These are phyloP conservation scores for Dendroctonus valens DNA, from an alignment of 1,140 invertebrate species.

Conservation along the genomic window DNA sequence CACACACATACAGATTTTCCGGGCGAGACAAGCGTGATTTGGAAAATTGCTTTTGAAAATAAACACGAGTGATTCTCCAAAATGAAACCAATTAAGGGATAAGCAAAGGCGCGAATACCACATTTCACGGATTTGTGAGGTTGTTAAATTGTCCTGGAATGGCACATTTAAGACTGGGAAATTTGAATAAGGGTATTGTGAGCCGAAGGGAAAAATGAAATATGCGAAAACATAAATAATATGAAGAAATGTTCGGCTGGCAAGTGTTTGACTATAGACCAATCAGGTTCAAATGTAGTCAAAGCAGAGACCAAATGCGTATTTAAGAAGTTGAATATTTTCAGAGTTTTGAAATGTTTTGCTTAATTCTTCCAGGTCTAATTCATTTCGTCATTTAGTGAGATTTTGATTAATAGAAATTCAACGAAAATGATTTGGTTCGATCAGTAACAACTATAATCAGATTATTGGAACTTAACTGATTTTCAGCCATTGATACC, in stretches of 20 bases:
- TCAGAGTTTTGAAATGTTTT: too few relatives aligned
- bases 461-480: too few relatives aligned
- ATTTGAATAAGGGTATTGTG: conserved; percentile 4
- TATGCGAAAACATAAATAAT: conserved; percentile 2
- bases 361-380: too few relatives aligned
- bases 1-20: conserved; percentile 22
- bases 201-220: background rate
- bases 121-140: conserved; percentile 16
- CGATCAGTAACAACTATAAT: too few relatives aligned
- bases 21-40: conserved; percentile 7
- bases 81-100: conserved; percentile 31
- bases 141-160: conserved; percentile 4
- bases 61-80: conserved; percentile 30
- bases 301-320: too few relatives aligned
- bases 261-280: too few relatives aligned
- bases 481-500: too few relatives aligned
- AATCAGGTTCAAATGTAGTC: too few relatives aligned
- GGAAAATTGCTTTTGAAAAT: conserved; percentile 27
- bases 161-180: background rate
- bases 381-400: too few relatives aligned
- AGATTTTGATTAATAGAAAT: too few relatives aligned
- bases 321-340: too few relatives aligned
- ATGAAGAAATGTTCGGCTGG: background rate
- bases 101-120: conserved; percentile 13
- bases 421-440: too few relatives aligned